Evolutionary conservation across 2,797 vertebrate genomes (phyloP).

Genomic region (Hippoglossus hippoglossus): DNA sequence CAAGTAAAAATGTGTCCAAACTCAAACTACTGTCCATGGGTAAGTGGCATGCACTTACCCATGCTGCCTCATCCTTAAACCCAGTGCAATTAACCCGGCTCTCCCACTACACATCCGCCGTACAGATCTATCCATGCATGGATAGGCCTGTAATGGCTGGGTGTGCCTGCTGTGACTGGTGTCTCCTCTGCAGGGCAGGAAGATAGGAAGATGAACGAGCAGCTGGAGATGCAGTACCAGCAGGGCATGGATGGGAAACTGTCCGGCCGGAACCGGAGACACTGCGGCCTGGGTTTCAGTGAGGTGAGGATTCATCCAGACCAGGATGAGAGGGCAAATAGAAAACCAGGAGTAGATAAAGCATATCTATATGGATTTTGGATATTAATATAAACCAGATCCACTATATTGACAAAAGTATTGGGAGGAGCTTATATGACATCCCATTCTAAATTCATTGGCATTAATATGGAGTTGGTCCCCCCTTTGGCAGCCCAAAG

Average conservation of each 20-base stretch:
- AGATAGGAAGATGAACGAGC: slow-evolving; percentile 91
- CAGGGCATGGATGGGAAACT: slow-evolving; percentile 95
- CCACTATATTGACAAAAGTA: no score
- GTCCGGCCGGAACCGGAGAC: slow-evolving; percentile 92
- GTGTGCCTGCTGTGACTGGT: slow-evolving; percentile 58
- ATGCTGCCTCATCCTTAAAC: slow-evolving; percentile 9
- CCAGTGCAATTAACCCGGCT: slow-evolving; percentile 45
- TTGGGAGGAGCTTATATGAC: no score
- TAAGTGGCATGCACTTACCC: slow-evolving; percentile 1
- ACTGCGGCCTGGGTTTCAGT: slow-evolving; percentile 95
- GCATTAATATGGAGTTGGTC: no score
- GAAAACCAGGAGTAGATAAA: neutral
- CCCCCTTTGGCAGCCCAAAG: no score
- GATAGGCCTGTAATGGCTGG: slow-evolving; percentile 61
- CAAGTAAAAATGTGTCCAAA: slow-evolving; percentile 1
- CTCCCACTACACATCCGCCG: slow-evolving; percentile 40
- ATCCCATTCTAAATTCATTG: no score
- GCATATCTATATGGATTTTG: neutral
- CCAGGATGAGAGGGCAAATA: neutral
- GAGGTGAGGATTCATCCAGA: slow-evolving; percentile 81
- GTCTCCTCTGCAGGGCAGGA: slow-evolving; percentile 88
- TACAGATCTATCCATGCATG: slow-evolving; percentile 58
- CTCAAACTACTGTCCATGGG: slow-evolving; percentile 1
- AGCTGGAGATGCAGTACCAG: slow-evolving; percentile 94
- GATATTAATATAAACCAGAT: no score